Evolutionary conservation across 2,113 vertebrate genomes (phyloP).

Genomic region (Leptobrachium leishanense): DNA sequence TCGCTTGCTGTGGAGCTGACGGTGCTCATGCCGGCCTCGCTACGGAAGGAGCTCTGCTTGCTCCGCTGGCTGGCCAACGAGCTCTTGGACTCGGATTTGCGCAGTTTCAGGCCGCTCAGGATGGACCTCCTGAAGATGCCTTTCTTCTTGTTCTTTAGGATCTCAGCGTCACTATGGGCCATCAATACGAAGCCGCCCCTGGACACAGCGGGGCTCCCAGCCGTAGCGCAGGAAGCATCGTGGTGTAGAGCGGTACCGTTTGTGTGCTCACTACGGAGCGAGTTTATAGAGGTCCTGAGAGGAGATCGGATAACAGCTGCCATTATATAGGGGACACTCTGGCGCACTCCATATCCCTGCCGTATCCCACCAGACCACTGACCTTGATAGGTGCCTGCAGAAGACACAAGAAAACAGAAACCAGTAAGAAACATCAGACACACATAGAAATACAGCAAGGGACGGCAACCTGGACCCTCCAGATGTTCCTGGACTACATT

Average conservation of each 20-base stretch:
- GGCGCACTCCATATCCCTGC: constrained; percentile 92
- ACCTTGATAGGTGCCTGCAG: constrained; percentile 91
- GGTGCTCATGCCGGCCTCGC: constrained; percentile 94
- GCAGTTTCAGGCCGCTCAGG: constrained; percentile 90
- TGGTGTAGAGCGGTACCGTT: constrained; percentile 81
- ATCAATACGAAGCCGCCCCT: constrained; percentile 89
- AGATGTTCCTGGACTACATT: no score
- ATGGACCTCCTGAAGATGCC: constrained; percentile 93
- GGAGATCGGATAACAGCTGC: constrained; percentile 95
- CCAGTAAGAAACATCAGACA: no score
- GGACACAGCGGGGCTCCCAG: constrained; percentile 84
- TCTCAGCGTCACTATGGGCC: constrained; percentile 85
- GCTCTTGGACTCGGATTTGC: constrained; percentile 94
- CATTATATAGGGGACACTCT: constrained; percentile 97
- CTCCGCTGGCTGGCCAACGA: constrained; percentile 96
- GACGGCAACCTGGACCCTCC: no score
- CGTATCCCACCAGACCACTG: constrained; percentile 96
- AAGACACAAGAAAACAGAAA: constrained; percentile 29
- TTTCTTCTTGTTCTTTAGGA: constrained; percentile 87
- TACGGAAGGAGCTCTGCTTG: constrained; percentile 98
- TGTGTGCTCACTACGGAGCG: constrained; percentile 93
- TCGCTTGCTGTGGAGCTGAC: constrained; percentile 94
- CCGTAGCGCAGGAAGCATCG: constrained; percentile 76
- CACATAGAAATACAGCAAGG: no score
- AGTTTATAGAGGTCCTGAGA: constrained; percentile 96